These are phyloP conservation scores for Sanderia malayensis DNA, from an alignment of 30 jellyfish, hydroid and myxozoan species.

Conservation along the genomic window DNA sequence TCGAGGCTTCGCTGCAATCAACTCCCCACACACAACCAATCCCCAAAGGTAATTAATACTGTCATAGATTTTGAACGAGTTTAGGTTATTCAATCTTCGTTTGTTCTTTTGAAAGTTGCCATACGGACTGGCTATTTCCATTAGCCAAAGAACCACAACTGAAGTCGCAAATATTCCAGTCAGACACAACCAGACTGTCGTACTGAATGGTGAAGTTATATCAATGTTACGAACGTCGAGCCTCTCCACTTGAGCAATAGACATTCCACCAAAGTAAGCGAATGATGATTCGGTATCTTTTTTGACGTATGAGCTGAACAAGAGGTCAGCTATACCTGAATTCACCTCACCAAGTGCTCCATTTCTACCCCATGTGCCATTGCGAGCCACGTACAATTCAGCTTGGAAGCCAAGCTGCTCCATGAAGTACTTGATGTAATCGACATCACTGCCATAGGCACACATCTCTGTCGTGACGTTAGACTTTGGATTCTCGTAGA, in stretches of 20 bases:
- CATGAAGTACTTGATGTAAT: background rate
- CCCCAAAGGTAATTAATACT: background rate
- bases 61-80: background rate
- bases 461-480: background rate
- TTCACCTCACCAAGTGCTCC: background rate
- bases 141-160: background rate
- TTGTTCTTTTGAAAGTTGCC: background rate
- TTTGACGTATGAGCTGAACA: background rate
- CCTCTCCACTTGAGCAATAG: background rate
- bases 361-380: background rate
- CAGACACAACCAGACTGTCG: background rate
- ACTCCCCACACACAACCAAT: background rate
- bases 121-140: background rate
- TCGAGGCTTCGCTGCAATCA: background rate
- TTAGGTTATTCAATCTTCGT: background rate
- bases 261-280: background rate
- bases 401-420: background rate
- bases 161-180: background rate
- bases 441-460: background rate
- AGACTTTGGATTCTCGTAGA: background rate
- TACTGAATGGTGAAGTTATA: background rate
- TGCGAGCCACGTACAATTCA: background rate
- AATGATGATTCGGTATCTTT: background rate
- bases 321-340: background rate
- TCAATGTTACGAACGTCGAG: background rate